Base-by-base conservation (phyloP, 2,888 invertebrate genomes). In the Pheosia tremula region DNA sequence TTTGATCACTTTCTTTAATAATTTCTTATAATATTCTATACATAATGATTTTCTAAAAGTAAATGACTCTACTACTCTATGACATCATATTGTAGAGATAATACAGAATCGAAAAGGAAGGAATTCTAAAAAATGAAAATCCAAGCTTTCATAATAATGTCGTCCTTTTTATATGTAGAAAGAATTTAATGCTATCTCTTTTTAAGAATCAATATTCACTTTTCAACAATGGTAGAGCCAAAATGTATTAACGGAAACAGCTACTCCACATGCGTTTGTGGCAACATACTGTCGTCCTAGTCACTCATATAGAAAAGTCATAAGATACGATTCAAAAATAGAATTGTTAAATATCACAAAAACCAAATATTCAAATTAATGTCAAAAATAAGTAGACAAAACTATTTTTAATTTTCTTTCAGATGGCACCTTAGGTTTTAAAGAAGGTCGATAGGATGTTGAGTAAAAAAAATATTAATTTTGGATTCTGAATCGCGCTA, bases 401-500 rank as follows among this genome's bases (percentile, higher is more conserved):
- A 39, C 55, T 39, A 6, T 38, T 39, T 7, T 6, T 7, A 1
- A 54, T 39, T n/a, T 6, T 39, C 39, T 10, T 9, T 55, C 39
- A 39, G 39, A 39, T 39, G n/a, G n/a, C 7, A 55, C 4, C 5
- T 13, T 7, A 4, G 13, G 0, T 37, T 37, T 36, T 11, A 8
- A 13, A 13, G 3, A 39, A 36, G 5, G 4, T 39, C 11, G 7
- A 0, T 0, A 11, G 53, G 8, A 7, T 54, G 10, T 57, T 0
- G 0, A 8, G 53, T 50, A 70, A 83, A 67, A 71, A 68, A 69
- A 37, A 53, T 5, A 50, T n/a, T 0, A 71, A 82, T 59, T 67
- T 76, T n/a, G 36, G 65, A 68, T 78, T 66, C 90, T 92, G 76
- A 75, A 90, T 84, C 92, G 80, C 92, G 86, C 78, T 85, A 85